Conservation (phyloP, 2,113 vertebrate species). For the Zosterops pallidus region DNA sequence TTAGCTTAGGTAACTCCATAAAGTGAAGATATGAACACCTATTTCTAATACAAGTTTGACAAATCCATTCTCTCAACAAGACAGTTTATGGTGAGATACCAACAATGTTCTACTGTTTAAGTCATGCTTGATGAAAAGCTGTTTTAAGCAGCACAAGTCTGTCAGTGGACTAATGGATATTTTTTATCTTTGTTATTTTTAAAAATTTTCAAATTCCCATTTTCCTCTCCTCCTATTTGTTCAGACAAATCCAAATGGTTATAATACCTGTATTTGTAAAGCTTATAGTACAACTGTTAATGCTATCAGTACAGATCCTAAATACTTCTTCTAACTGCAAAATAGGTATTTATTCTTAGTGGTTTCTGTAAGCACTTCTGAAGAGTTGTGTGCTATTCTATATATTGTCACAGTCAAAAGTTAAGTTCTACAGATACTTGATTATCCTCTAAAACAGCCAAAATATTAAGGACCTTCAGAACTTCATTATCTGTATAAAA, state of each 20-base stretch:
- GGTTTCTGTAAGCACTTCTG: neutral
- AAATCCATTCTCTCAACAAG: neutral
- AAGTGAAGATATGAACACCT: neutral
- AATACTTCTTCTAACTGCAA: neutral
- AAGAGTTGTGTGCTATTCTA: neutral
- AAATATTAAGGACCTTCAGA: neutral
- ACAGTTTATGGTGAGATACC: neutral
- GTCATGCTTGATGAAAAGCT: neutral
- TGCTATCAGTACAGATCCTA: neutral
- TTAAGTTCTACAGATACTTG: neutral
- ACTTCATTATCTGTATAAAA: neutral
- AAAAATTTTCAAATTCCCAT: neutral
- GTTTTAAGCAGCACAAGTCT: neutral
- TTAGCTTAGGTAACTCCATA: neutral
- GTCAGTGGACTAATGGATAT: neutral
- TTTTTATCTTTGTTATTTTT: neutral
- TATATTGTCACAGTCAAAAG: neutral
- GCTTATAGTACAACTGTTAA: neutral
- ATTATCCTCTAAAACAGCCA: neutral
- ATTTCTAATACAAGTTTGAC: neutral
- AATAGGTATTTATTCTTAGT: neutral
- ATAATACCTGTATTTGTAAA: neutral
- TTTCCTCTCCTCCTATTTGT: neutral
- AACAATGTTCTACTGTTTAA: neutral
- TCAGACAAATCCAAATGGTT: neutral